phyloP scores from a whole-genome alignment of 1,140 invertebrate genomes.

The Hycleus phaleratus region DNA sequence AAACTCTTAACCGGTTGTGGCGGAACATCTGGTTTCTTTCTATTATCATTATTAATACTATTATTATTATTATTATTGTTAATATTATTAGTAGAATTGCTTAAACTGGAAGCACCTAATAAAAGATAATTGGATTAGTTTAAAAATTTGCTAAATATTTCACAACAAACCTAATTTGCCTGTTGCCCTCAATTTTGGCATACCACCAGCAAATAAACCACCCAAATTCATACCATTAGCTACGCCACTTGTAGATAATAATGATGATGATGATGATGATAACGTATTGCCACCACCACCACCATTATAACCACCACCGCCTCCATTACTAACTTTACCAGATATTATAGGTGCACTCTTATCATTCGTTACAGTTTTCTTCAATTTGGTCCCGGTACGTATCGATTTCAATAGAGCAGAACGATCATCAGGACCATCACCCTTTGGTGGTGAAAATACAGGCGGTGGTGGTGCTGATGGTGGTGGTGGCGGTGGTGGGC shows the following conservation, averaged over 20 bases:
- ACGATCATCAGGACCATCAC: constrained; percentile 51
- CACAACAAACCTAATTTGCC: constrained; percentile 37
- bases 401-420: constrained; percentile 71
- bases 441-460: constrained; percentile 42
- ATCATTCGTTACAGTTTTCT: constrained; percentile 82
- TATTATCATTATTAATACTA: constrained; percentile 8
- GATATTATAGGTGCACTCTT: constrained; percentile 70
- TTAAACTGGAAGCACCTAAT: constrained; percentile 1
- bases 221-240: constrained; percentile 53
- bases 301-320: constrained; percentile 19
- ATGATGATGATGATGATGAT: constrained; percentile 29
- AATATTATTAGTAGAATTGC: neutral
- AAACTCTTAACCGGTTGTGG: constrained; percentile 25
- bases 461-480: constrained; percentile 56
- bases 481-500: constrained; percentile 51
- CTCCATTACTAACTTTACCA: constrained; percentile 21
- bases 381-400: constrained; percentile 69
- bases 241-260: constrained; percentile 38
- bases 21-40: constrained; percentile 6
- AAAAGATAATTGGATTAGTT: neutral
- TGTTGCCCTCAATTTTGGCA: constrained; percentile 78
- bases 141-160: neutral
- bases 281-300: constrained; percentile 37
- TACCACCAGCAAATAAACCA: constrained; percentile 76
- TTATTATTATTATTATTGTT: constrained; percentile 5